Base-by-base conservation (phyloP, 2,113 vertebrate genomes). In the Terrapene triunguis region DNA sequence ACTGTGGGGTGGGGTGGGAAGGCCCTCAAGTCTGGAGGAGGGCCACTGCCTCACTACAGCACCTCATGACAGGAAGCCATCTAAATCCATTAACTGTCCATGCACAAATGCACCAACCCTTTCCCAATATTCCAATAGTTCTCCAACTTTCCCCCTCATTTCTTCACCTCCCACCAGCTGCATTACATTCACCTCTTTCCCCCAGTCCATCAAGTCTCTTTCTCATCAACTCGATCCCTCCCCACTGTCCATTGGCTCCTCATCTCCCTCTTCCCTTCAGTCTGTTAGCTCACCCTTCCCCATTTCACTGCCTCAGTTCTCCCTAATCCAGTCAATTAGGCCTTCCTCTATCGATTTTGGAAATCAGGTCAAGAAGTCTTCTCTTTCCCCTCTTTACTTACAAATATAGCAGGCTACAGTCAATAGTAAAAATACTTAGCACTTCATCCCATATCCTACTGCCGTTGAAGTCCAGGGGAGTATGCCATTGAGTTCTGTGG, bases 381-480 rank as follows among this genome's bases (percentile, higher is more conserved):
- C 81, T 92, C 94, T 85, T 62, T 93, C 89, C 85, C 5, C 13
- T 88, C 62, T 88, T 79, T 92, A 9, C 88, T 89, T 92, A 90
- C 94, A 95, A 88, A 95, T 89, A 89, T 92, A 83, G 94, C n/a
- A 21, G 88, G 44, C 72, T 44, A 3, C 12, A 5, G 82, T 69
- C 29, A 88, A 69, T 1, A 44, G n/a, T 76, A 76, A 11, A 21
- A 76, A 12, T 76, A n/a, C 32, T n/a, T 69, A n/a, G 35, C 16
- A 42, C 72, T 76, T 76, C 42, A 24, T 38, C 3, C 1, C 21
- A 91, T 74, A 91, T 53, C 82, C 87, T 81, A 1, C 44, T 57
- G 83, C 89, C 65, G 87, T 91, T 50, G 3, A 83, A 88, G 93
- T 85, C 21, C 2, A 78, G 17, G 91, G 57, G 95, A 91, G 85